phyloP scores from a whole-genome alignment of 1,140 invertebrate genomes.

The Holcopasites calliopsidis region DNA sequence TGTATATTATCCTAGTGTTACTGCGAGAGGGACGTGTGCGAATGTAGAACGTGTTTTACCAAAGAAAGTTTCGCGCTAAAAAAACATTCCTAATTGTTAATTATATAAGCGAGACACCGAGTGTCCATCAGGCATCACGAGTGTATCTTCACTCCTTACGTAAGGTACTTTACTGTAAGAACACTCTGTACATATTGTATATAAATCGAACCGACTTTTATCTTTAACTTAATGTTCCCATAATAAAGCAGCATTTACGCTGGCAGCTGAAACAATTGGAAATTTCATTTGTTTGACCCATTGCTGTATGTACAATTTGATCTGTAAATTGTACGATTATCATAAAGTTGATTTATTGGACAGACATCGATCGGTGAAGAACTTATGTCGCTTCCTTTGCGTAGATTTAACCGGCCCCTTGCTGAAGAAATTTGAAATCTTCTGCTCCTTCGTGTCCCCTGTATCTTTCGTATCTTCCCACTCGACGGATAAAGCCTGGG shows the following conservation, averaged over 20 bases:
- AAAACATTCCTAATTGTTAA: constrained; percentile 69
- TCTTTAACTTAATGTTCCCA: constrained; percentile 53
- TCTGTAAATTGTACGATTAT: constrained; percentile 14
- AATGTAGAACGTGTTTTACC: constrained; percentile 55
- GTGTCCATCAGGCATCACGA: constrained; percentile 20
- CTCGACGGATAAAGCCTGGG: constrained; percentile 86
- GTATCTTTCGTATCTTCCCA: constrained; percentile 83
- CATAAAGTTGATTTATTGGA: constrained; percentile 64
- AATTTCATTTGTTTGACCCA: too few species aligned
- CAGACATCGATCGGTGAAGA: constrained; percentile 71
- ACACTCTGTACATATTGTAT: constrained; percentile 70
- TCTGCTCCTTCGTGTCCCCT: constrained; percentile 48
- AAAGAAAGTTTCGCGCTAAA: constrained; percentile 49
- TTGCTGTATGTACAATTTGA: not conserved
- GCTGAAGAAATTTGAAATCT: constrained; percentile 73
- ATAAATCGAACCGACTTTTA: constrained; percentile 50
- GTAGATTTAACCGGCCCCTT: constrained; percentile 46
- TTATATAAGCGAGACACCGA: constrained; percentile 28
- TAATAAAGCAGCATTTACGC: constrained; percentile 22
- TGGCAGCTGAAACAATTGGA: not conserved
- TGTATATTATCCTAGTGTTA: constrained; percentile 53
- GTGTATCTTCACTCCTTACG: constrained; percentile 31
- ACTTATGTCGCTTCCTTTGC: constrained; percentile 66
- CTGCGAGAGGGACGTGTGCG: constrained; percentile 47
- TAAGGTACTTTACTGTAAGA: constrained; percentile 49